Conservation (phyloP, 2,113 vertebrate species). For the Leucosticte australis region DNA sequence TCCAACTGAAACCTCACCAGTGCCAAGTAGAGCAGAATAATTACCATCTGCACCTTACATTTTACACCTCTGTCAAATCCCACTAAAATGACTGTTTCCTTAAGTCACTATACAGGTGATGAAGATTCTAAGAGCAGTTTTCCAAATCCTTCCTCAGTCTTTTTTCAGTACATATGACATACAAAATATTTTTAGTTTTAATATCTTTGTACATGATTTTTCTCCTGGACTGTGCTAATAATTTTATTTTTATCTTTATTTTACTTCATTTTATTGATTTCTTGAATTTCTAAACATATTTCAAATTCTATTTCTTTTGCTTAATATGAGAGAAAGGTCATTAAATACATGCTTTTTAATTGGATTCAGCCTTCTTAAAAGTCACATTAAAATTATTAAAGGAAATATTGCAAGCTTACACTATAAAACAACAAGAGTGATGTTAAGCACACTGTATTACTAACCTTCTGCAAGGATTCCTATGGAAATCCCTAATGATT, state of each 20-base stretch:
- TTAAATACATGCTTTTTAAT: neutral
- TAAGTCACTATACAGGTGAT: neutral
- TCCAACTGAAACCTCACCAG: constrained; percentile 3
- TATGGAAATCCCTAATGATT: constrained; percentile 14
- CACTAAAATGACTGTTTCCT: constrained; percentile 2
- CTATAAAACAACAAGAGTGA: constrained; percentile 24
- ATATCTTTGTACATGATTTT: neutral
- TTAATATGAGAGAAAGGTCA: neutral
- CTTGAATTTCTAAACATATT: neutral
- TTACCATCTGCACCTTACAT: constrained; percentile 22
- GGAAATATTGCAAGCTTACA: neutral
- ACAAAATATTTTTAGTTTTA: neutral
- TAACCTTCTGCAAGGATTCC: constrained; percentile 20
- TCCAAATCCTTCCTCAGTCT: neutral
- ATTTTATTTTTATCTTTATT: neutral
- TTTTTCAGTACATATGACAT: neutral
- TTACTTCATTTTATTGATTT: neutral
- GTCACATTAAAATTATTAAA: constrained; percentile 8
- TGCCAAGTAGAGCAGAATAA: constrained; percentile 57
- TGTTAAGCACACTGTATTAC: neutral
- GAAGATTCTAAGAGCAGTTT: neutral
- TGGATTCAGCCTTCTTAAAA: constrained; percentile 25
- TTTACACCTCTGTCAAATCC: constrained; percentile 39
- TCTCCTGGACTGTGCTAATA: neutral
- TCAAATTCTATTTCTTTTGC: neutral